phyloP scores from a whole-genome alignment of 2,888 invertebrate genomes.

The Crematogaster levior region DNA sequence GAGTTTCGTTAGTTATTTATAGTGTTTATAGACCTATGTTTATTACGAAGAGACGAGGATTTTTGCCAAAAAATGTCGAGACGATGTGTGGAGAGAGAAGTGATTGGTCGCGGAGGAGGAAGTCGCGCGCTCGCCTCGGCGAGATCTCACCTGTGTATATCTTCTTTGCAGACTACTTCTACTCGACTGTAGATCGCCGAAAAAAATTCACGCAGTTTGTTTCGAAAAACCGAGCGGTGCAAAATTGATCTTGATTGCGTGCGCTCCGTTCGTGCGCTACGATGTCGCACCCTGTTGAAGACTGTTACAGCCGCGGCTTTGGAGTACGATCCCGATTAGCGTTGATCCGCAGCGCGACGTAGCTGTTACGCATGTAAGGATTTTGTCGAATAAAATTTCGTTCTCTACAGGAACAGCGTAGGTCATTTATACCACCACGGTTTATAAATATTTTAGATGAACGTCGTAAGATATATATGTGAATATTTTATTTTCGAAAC shows the following conservation, averaged over 20 bases:
- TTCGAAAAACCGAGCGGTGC: slow-evolving; percentile 20
- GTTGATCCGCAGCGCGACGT: slow-evolving; percentile 41
- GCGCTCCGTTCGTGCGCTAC: slow-evolving; percentile 16
- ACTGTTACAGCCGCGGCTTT: slow-evolving; percentile 50
- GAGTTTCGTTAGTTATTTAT: neutral
- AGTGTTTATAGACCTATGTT: neutral
- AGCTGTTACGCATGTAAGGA: slow-evolving; percentile 65
- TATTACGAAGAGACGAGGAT: neutral
- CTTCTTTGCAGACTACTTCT: slow-evolving; percentile 29
- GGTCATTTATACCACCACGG: neutral
- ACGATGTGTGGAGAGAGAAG: neutral
- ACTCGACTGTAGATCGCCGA: slow-evolving; percentile 15
- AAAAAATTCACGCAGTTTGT: neutral
- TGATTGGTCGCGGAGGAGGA: neutral
- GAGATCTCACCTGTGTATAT: slow-evolving; percentile 27
- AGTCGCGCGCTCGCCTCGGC: no score
- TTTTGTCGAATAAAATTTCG: slow-evolving; percentile 73
- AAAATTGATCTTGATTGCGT: slow-evolving; percentile 42
- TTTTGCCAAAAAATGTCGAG: neutral
- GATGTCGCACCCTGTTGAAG: slow-evolving; percentile 36
- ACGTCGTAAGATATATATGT: neutral
- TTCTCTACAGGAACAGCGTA: slow-evolving; percentile 66
- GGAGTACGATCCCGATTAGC: slow-evolving; percentile 49
- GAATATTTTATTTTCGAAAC: neutral
- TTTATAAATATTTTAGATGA: neutral